These are phyloP conservation scores for Chondrilla cf. caribensis DNA, from an alignment of 37 sponge, comb jelly and placozoan species.

Conservation along the genomic window DNA sequence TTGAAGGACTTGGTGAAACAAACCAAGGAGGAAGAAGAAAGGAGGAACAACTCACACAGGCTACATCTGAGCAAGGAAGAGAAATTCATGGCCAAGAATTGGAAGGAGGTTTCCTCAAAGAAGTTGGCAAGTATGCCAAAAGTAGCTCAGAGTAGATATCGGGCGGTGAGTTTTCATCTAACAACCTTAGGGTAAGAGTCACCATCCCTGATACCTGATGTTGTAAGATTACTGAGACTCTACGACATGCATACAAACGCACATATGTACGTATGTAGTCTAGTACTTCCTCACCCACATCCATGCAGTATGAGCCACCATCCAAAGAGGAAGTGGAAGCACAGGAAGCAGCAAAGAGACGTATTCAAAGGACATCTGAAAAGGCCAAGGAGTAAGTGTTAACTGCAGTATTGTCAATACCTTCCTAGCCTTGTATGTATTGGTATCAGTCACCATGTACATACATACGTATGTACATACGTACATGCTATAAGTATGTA, in stretches of 20 bases:
- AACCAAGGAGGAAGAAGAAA: not conserved
- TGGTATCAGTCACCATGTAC: too few species aligned
- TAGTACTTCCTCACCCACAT: not conserved
- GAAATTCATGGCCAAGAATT: conserved; percentile 43
- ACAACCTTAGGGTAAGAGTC: too few species aligned
- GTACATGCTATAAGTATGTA: too few species aligned
- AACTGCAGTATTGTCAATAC: not conserved
- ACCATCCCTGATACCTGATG: too few species aligned
- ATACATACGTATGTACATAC: too few species aligned
- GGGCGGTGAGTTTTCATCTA: conserved; percentile 59
- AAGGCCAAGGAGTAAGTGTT: conserved; percentile 32
- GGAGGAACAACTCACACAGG: not conserved
- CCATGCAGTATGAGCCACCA: conserved; percentile 60
- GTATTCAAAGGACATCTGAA: conserved; percentile 22
- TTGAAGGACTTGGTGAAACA: not conserved
- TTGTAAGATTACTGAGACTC: too few species aligned
- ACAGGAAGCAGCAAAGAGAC: conserved; percentile 33
- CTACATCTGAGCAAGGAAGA: not conserved
- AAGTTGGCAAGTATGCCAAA: conserved; percentile 32
- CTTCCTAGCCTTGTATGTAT: not conserved
- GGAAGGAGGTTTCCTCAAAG: conserved; percentile 43
- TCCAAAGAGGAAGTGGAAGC: conserved; percentile 45
- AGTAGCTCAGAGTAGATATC: conserved; percentile 56
- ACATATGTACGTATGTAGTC: not conserved
- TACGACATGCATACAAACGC: not conserved